Evolutionary conservation across 2,113 vertebrate species (phyloP).

Genomic region (Pardalotus punctatus): DNA sequence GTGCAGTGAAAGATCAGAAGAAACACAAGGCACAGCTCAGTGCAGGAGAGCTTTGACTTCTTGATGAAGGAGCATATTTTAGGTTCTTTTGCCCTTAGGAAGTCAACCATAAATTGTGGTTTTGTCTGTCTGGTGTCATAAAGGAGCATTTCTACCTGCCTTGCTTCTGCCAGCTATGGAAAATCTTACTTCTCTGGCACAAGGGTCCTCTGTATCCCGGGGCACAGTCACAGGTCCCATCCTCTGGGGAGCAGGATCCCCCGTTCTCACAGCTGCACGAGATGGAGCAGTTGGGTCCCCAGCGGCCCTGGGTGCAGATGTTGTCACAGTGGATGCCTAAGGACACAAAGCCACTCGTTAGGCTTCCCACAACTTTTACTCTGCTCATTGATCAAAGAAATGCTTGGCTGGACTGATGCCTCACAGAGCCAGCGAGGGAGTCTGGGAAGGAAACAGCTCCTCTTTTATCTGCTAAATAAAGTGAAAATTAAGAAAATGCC

Average conservation of each 20-base stretch:
- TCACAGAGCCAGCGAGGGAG: background rate
- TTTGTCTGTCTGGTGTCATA: background rate
- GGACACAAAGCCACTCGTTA: background rate
- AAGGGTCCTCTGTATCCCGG: constrained; percentile 92
- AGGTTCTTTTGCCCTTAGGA: background rate
- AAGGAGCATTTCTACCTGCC: background rate
- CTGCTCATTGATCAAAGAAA: background rate
- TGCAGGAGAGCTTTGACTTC: background rate
- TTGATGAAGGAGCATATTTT: background rate
- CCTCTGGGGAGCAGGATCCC: constrained; percentile 93
- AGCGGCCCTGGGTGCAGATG: constrained; percentile 86
- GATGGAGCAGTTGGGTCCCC: constrained; percentile 97
- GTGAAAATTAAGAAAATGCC: constrained; percentile 32
- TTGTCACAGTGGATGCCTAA: constrained; percentile 94
- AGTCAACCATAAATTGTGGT: background rate
- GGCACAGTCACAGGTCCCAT: constrained; percentile 92
- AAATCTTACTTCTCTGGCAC: constrained; percentile 94
- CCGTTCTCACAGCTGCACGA: constrained; percentile 95
- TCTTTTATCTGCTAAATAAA: constrained; percentile 40
- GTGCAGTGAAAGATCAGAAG: background rate
- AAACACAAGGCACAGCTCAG: background rate
- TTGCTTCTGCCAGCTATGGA: background rate
- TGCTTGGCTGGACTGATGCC: background rate
- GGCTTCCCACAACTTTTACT: background rate
- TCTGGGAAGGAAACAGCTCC: background rate